A percentile compares a stretch with the other conserved stretches of the same genome.
Conservation (phyloP, 2,113 vertebrate genomes). For the Cacatua alba region DNA sequence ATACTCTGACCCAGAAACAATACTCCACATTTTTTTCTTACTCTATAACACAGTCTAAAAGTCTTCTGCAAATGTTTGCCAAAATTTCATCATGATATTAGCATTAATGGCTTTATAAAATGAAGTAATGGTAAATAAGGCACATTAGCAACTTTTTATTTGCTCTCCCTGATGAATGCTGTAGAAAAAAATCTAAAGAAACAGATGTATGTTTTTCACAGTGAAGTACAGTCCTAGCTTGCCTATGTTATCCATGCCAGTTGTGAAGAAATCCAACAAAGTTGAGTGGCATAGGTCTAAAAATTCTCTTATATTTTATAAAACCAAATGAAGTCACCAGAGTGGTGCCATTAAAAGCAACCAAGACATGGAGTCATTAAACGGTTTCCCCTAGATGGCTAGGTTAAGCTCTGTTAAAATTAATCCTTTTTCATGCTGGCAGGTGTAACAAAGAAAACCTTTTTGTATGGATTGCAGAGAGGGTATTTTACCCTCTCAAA, state of each 20-base stretch:
- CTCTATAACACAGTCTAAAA: not conserved
- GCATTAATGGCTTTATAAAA: constrained; percentile 34
- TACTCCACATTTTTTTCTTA: not conserved
- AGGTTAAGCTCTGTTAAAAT: constrained; percentile 72
- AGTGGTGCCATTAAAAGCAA: constrained; percentile 51
- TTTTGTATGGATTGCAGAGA: constrained; percentile 64
- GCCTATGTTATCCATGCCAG: not conserved
- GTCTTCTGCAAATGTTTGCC: not conserved
- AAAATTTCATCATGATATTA: constrained; percentile 19
- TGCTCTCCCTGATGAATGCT: not conserved
- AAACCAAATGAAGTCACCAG: constrained; percentile 64
- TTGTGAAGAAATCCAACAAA: constrained; percentile 19
- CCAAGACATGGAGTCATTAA: constrained; percentile 59
- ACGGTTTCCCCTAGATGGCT: constrained; percentile 41
- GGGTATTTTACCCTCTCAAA: constrained; percentile 64
- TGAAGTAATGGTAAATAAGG: not conserved
- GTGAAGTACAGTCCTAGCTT: not conserved
- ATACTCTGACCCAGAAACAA: not conserved
- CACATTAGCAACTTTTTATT: not conserved
- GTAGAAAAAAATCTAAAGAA: not conserved
- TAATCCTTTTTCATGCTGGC: constrained; percentile 74
- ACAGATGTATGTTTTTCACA: not conserved
- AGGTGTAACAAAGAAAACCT: constrained; percentile 74
- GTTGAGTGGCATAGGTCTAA: not conserved
- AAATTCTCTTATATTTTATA: constrained; percentile 35